Evolutionary conservation across 2,888 invertebrate genomes (phyloP).

Genomic region (Acrobeloides nanus): DNA sequence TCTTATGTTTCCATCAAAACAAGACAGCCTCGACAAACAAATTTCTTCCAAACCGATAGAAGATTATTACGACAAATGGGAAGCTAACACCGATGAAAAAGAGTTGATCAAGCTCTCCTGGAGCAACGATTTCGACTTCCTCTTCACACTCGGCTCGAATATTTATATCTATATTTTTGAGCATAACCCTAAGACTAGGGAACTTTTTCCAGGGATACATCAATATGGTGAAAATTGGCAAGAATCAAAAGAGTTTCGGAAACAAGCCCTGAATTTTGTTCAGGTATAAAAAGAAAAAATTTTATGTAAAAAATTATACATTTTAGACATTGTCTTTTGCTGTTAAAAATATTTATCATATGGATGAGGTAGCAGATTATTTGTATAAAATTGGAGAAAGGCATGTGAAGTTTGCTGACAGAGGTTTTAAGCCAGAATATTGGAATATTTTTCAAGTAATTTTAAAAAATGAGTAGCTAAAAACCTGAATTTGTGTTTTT

Average conservation of each 20-base stretch:
- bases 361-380: conserved; percentile 24
- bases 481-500: no score
- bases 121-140: conserved; percentile 46
- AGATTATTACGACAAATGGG: no score
- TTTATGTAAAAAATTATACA: no score
- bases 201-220: conserved; percentile 40
- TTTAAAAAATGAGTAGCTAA: no score
- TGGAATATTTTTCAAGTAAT: conserved; percentile 45
- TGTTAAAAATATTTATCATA: conserved; percentile 46
- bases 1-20: no score
- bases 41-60: no score
- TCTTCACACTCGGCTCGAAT: conserved; percentile 41
- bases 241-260: conserved; percentile 41
- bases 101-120: conserved; percentile 43
- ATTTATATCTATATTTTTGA: conserved; percentile 48
- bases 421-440: conserved; percentile 44
- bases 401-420: conserved; percentile 35
- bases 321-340: conserved; percentile 43
- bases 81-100: conserved; percentile 41
- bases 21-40: no score
- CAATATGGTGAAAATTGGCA: conserved; percentile 34
- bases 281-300: no score
- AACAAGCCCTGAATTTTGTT: conserved; percentile 44
- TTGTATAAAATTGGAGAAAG: conserved; percentile 39
- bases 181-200: conserved; percentile 39